Conservation (phyloP, 1,140 invertebrate genomes). For the Sweltsa coloradensis region DNA sequence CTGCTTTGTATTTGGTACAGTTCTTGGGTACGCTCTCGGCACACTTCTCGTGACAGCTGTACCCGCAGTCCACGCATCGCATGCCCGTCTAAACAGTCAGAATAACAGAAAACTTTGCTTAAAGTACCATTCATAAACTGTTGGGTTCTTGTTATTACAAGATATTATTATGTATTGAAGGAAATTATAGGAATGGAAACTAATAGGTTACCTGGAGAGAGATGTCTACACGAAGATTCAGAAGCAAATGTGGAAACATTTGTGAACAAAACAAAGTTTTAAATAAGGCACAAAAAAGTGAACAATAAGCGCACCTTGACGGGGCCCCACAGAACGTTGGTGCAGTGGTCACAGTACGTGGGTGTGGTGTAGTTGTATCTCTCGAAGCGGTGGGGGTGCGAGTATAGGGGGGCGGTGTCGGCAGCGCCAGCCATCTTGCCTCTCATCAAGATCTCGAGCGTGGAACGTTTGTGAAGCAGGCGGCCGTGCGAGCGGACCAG, state of each 20-base stretch:
- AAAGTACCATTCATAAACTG: constrained; percentile 8
- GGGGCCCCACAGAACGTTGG: constrained; percentile 83
- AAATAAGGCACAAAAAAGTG: neutral
- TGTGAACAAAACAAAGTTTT: too few relatives aligned
- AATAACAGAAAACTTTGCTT: constrained; percentile 12
- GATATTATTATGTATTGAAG: neutral
- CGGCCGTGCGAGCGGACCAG: constrained; percentile 77
- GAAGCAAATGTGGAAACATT: too few relatives aligned
- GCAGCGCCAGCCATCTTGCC: constrained; percentile 63
- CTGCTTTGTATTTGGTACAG: constrained; percentile 77
- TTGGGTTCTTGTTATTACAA: neutral
- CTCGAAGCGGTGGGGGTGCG: constrained; percentile 82
- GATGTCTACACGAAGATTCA: too few relatives aligned
- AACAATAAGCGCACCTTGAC: constrained; percentile 46
- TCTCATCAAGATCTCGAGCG: constrained; percentile 77
- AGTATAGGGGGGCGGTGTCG: constrained; percentile 44
- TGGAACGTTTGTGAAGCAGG: constrained; percentile 79
- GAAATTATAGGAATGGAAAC: too few relatives aligned
- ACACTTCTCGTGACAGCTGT: constrained; percentile 91
- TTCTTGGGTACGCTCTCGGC: constrained; percentile 78
- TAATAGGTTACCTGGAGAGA: too few relatives aligned
- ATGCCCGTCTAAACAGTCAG: constrained; percentile 50
- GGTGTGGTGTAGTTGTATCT: constrained; percentile 81
- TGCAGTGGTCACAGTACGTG: constrained; percentile 83
- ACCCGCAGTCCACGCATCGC: constrained; percentile 87